These are phyloP conservation scores for Drosophila testacea DNA, from an alignment of 2,888 invertebrate species.

Conservation along the genomic window DNA sequence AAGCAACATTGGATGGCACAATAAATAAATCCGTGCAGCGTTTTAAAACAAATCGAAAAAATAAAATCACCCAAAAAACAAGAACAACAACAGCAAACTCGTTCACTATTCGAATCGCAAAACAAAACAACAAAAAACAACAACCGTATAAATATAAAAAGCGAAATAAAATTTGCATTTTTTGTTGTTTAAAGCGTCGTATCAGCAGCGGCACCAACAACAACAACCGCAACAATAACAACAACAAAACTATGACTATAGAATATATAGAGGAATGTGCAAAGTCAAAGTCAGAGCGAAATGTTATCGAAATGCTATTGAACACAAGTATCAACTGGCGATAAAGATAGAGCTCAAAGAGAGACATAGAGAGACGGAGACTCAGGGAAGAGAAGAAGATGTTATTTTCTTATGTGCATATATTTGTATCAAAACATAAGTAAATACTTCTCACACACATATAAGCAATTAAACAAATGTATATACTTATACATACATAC, in stretches of 20 bases:
- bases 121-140: conserved; percentile 27
- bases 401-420: conserved; percentile 57
- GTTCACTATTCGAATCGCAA: conserved; percentile 26
- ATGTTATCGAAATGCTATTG: conserved; percentile 75
- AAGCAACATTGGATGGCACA: conserved; percentile 62
- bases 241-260: conserved; percentile 28
- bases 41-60: conserved; percentile 68
- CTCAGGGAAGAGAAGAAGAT: conserved; percentile 12
- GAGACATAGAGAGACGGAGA: neutral
- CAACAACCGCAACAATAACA: conserved; percentile 35
- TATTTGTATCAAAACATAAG: conserved; percentile 25
- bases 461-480: conserved; percentile 6
- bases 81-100: conserved; percentile 23
- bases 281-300: conserved; percentile 66
- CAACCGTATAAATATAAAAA: conserved; percentile 47
- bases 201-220: conserved; percentile 49
- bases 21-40: conserved; percentile 73
- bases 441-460: conserved; percentile 3
- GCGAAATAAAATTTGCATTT: conserved; percentile 78
- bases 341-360: conserved; percentile 36
- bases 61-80: conserved; percentile 17
- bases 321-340: conserved; percentile 49
- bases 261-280: conserved; percentile 33
- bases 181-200: conserved; percentile 62
- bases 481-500: neutral